phyloP scores from a whole-genome alignment of 2,113 vertebrate genomes.

The Lasiurus cinereus region DNA sequence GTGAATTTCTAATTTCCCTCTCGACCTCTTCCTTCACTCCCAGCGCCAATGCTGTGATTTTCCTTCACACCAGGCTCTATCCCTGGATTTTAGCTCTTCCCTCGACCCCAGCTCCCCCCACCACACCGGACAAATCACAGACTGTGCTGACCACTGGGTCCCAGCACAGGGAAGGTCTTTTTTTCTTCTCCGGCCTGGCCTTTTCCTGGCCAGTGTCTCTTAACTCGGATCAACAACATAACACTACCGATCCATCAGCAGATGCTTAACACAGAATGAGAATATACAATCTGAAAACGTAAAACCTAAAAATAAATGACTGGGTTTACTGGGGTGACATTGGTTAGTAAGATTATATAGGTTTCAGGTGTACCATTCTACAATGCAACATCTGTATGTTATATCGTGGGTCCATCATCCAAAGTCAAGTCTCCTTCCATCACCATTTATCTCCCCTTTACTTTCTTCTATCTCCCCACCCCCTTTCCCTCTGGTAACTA shows the following conservation, averaged over 20 bases:
- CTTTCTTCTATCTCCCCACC: too few species aligned
- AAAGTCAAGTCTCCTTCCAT: too few species aligned
- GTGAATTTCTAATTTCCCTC: background rate
- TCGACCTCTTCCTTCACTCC: background rate
- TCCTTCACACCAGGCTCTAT: background rate
- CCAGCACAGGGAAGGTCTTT: background rate
- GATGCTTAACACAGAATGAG: background rate
- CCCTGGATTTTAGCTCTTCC: background rate
- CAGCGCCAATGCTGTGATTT: background rate
- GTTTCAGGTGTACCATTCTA: too few species aligned
- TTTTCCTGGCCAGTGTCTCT: background rate
- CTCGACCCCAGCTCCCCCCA: fast-evolving
- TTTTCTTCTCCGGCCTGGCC: background rate
- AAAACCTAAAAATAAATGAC: background rate
- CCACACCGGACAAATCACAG: background rate
- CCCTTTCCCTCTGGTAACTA: too few species aligned
- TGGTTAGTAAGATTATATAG: too few species aligned
- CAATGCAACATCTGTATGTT: too few species aligned
- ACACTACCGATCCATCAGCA: background rate
- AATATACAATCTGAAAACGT: background rate
- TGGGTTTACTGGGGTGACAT: too few species aligned
- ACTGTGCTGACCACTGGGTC: too few species aligned
- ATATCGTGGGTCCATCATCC: too few species aligned
- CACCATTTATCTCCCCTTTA: too few species aligned
- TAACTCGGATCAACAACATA: background rate